phyloP scores from a whole-genome alignment of 92 coral and sea anemone genomes.

The Paragorgia papillata region DNA sequence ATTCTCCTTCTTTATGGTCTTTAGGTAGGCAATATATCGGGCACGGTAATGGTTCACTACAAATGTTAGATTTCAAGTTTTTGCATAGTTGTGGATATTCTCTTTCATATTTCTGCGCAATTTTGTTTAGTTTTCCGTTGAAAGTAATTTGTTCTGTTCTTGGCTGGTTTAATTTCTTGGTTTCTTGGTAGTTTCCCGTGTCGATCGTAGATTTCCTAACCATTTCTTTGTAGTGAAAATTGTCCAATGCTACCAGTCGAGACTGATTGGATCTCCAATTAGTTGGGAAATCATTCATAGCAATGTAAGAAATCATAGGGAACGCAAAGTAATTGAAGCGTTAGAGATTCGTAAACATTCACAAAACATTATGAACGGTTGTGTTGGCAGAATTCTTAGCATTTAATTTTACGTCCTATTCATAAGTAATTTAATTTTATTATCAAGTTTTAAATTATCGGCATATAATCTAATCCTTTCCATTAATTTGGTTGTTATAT shows the following conservation, averaged over 20 bases:
- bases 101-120: slow-evolving; percentile 51
- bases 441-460: no score
- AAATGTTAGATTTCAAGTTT: slow-evolving; percentile 44
- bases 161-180: slow-evolving; percentile 51
- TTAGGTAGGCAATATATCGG: slow-evolving; percentile 55
- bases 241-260: slow-evolving; percentile 60
- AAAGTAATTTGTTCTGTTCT: slow-evolving; percentile 57
- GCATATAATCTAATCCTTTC: no score
- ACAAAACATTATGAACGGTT: no score
- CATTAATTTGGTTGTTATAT: no score
- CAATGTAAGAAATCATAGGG: no score
- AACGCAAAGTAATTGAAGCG: no score
- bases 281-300: no score
- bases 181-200: slow-evolving; percentile 54
- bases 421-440: no score
- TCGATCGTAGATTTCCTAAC: slow-evolving; percentile 47
- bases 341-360: no score
- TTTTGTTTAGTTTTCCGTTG: slow-evolving; percentile 49
- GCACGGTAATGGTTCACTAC: slow-evolving; percentile 61
- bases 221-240: slow-evolving; percentile 48
- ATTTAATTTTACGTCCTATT: no score
- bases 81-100: slow-evolving; percentile 43
- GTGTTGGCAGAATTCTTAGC: no score
- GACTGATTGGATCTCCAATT: no score
- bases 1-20: slow-evolving; percentile 62